phyloP scores from a whole-genome alignment of 2,888 invertebrate genomes.

The Cacoxenus indagator region DNA sequence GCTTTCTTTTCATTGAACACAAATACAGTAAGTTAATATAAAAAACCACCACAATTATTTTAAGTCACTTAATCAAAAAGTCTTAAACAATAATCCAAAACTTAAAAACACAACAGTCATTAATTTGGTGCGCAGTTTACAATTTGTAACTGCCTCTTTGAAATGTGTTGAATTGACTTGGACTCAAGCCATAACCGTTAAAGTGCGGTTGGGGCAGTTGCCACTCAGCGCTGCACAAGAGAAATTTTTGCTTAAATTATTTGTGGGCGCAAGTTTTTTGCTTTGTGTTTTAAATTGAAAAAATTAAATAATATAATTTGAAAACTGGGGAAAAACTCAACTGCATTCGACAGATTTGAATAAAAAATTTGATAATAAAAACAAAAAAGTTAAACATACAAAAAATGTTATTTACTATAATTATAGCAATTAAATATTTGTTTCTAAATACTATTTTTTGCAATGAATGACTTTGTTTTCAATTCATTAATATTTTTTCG shows the following conservation, averaged over 20 bases:
- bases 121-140: no score
- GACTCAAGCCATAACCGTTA: neutral
- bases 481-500: neutral
- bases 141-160: no score
- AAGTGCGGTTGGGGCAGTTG: neutral
- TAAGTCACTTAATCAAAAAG: no score
- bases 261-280: neutral
- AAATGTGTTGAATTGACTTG: neutral
- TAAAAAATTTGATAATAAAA: neutral
- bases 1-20: no score
- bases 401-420: slow-evolving; percentile 31
- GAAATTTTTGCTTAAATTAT: slow-evolving; percentile 1
- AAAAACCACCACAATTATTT: no score
- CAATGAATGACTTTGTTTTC: neutral
- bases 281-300: neutral
- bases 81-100: no score
- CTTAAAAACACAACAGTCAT: no score
- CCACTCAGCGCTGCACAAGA: neutral
- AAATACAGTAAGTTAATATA: no score
- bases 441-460: slow-evolving; percentile 33
- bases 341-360: neutral
- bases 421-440: slow-evolving; percentile 43
- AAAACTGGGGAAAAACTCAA: neutral
- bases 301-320: neutral
- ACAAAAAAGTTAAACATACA: neutral